Base-by-base conservation (phyloP, 1,140 invertebrate species). In the Nomia melanderi region DNA sequence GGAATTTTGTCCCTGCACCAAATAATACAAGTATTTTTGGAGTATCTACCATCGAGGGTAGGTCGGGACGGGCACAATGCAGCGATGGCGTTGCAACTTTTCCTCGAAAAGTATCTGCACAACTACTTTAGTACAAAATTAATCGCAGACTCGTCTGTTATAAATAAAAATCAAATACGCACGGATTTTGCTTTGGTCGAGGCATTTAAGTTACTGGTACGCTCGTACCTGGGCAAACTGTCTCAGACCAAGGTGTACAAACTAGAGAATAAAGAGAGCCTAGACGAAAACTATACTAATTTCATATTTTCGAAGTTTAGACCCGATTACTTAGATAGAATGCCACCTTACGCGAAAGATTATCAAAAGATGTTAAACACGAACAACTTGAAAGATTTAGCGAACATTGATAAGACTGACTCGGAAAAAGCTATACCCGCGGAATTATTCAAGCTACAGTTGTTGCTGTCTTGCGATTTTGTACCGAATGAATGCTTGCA, bases 31-130 rank as follows among this genome's bases (percentile, higher is more conserved):
- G 92, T 94, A 9, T 95, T 94, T 81, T 78, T 94, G 33, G 93
- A 94, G 29, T 94, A 94, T 85, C 82, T 95, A 25, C 94, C 94
- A 0, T 93, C 93, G 1, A 88, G 93, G 50, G 93, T 94, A n/a
- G 93, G 94, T 5, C 89, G 91, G 57, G 93, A 94, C 76, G 93
- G 93, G 0, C 92, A 92, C 31, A 91, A 91, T 44, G 93, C 93
- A 8, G 93, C 93, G 27, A 81, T 88, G 4, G 93, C 94, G 4
- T 85, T 94, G 14, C 94, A 94, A 77, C 82, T 92, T 31, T 94
- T 93, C 31, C 87, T 94, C n/a, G 94, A 94, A 83, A 90, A 86
- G 33, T 93, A 93, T 79, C 87, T 94, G 31, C 87, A 91, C 9
- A 81, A 83, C 41, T 93, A 92, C 75, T 93, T 93, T 76, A 82